These are phyloP conservation scores for Psophia crepitans DNA, from an alignment of 2,113 vertebrate species.

Conservation along the genomic window DNA sequence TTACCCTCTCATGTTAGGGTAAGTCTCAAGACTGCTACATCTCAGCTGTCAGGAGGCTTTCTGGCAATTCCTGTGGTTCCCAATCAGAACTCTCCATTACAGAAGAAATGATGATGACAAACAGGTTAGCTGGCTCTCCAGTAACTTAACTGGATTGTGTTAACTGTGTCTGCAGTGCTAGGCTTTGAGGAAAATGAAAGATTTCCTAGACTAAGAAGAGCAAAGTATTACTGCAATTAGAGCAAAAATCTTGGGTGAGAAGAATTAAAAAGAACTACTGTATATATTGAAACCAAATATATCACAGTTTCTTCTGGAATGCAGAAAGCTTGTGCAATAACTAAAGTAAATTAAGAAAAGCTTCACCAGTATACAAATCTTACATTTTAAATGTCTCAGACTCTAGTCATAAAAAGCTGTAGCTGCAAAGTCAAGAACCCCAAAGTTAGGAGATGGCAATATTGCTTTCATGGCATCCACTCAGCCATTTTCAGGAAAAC, in stretches of 20 bases:
- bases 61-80: background rate
- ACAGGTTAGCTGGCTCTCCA: background rate
- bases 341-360: background rate
- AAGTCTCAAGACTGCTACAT: background rate
- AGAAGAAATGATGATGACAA: background rate
- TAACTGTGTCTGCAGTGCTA: background rate
- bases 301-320: background rate
- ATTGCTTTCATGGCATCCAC: background rate
- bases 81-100: background rate
- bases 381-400: background rate
- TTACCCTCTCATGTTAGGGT: background rate
- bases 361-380: background rate
- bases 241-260: background rate
- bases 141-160: background rate
- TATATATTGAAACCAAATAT: background rate
- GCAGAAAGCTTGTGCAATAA: background rate
- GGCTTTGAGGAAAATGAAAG: background rate
- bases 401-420: background rate
- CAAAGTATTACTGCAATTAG: background rate
- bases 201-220: background rate
- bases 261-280: background rate
- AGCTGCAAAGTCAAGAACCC: background rate
- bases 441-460: background rate
- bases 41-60: background rate
- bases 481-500: background rate